Evolutionary conservation across 1,140 invertebrate species (phyloP).

Genomic region (Caenorhabditis remanei): DNA sequence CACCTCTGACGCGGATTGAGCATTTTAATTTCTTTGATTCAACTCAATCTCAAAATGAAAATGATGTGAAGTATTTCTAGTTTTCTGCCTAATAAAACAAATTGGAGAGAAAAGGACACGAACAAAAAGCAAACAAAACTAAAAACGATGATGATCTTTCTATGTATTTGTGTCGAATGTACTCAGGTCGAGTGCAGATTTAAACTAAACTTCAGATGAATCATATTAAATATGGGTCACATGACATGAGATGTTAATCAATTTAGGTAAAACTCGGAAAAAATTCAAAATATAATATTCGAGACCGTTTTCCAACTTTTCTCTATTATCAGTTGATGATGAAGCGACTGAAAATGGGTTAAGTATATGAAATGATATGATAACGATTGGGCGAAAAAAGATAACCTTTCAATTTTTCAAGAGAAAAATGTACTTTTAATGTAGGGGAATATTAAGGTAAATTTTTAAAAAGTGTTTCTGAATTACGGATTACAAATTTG

Average conservation of each 20-base stretch:
- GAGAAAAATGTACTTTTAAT: neutral
- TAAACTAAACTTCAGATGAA: neutral
- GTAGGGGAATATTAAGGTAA: too few species aligned
- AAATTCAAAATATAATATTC: too few species aligned
- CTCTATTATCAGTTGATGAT: neutral
- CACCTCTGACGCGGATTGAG: too few species aligned
- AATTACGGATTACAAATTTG: too few species aligned
- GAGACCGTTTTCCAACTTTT: neutral
- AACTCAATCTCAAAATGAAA: neutral
- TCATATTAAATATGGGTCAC: neutral
- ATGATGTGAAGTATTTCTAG: neutral
- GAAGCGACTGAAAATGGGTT: neutral
- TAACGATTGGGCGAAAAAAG: neutral
- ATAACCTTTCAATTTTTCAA: neutral
- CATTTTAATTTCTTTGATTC: too few species aligned
- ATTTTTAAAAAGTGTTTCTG: too few species aligned
- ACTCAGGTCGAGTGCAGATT: neutral
- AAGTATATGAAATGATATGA: neutral
- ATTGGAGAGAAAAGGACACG: neutral
- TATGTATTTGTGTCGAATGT: neutral
- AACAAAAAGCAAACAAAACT: slow-evolving; percentile 43
- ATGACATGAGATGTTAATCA: too few species aligned
- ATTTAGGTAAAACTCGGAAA: too few species aligned
- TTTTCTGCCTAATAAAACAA: neutral
- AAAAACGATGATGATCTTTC: slow-evolving; percentile 34